Evolutionary conservation across 2,113 vertebrate species (phyloP), one percentile per base, ranked within the genome.

Genomic region (Oreochromis spilurus): DNA sequence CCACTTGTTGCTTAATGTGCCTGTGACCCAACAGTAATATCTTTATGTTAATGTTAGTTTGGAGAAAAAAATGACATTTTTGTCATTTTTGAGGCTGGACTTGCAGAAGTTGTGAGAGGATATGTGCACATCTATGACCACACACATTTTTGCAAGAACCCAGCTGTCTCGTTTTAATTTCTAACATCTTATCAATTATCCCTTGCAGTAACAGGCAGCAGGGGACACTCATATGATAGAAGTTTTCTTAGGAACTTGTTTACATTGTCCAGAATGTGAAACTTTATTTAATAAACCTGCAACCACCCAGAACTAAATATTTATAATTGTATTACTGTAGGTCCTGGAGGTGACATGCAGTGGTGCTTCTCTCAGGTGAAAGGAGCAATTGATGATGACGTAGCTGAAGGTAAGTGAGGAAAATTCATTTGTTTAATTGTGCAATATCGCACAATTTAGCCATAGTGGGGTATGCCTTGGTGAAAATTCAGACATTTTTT

Each of bases 361-460:
- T 99, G 99, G 99, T 99, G 98, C 97, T 99, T 99, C 97, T 99
- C 98, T 96, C 99, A 99, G 97, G 98, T 99, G 96, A 99, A 99
- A 97, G 99, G 98, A 92, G 98, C 98, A 85, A 98, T 99, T n/a
- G 98, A 99, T 88, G 99, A 99, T 34, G 98, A 99, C 88, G 98
- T 99, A 92, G 98, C 98, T 85, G 98, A 99, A 97, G 98, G 98
- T 99, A 97, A 95, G 58, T n/a, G 58, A 31, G 29, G 29, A 31
- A 31, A 31, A 31, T 31, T 31, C 29, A 31, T 31, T 31, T 31
- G 29, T 31, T 38, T 38, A 38, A 38, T 38, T 38, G 8, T 9
- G 36, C 19, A 11, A 67, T 67, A 67, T 67, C 13, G 60, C 6
- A 38, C 34, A 67, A 67, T 67, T 38, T 67, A 38, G 60, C 60